phyloP scores from a whole-genome alignment of 2,113 vertebrate species.

The Pelodiscus sinensis region DNA sequence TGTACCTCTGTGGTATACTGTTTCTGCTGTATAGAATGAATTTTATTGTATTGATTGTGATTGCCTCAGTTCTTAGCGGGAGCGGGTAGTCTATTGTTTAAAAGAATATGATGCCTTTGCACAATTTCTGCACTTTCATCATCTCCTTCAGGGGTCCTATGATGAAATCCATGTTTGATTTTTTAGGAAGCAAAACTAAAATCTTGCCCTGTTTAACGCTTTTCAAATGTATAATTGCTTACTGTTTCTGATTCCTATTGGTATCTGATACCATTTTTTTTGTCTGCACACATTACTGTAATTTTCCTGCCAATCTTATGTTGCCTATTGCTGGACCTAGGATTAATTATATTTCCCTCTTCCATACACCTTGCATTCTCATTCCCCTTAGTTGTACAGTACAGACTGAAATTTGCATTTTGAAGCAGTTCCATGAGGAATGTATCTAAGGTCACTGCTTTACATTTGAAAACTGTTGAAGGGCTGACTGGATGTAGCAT shows the following conservation, averaged over 20 bases:
- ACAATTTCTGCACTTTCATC: background rate
- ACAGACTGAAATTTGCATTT: background rate
- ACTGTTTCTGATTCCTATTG: background rate
- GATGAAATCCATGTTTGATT: background rate
- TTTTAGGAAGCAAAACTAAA: fast-evolving
- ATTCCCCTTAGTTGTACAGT: background rate
- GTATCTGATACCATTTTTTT: background rate
- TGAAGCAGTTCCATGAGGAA: conserved; percentile 9
- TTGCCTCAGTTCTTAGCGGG: background rate
- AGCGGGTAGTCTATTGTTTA: background rate
- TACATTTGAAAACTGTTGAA: background rate
- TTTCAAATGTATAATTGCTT: background rate
- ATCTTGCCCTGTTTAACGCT: background rate
- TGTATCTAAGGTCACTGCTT: background rate
- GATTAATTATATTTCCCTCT: background rate
- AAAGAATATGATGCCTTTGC: background rate
- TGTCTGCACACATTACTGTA: background rate
- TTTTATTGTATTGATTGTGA: background rate
- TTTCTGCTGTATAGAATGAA: background rate
- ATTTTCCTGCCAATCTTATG: conserved; percentile 1
- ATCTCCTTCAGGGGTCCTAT: background rate
- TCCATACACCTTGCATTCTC: background rate
- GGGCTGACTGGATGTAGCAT: background rate
- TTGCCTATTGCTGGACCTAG: background rate
- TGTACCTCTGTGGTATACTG: background rate